Conservation (phyloP, 1,140 invertebrate genomes). For the Pseudomyrmex gracilis region DNA sequence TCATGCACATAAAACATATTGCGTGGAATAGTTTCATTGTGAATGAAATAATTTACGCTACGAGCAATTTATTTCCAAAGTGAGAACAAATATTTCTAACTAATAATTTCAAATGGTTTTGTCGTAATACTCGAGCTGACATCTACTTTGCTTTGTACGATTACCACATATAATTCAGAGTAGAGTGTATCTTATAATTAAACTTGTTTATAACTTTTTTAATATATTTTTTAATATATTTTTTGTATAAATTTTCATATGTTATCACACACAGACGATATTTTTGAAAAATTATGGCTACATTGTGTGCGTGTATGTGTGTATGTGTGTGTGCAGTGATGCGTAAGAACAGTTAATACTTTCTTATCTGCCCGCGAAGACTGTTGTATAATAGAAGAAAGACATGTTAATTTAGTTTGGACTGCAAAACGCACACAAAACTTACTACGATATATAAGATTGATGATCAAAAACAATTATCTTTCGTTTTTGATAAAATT, state of each 20-base stretch:
- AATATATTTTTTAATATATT: not conserved
- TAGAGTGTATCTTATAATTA: no score
- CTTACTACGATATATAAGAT: slow-evolving; percentile 18
- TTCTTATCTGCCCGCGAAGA: slow-evolving; percentile 2
- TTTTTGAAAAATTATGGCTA: not conserved
- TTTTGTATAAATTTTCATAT: not conserved
- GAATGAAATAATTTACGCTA: not conserved
- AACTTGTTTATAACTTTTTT: no score
- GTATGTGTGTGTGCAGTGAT: not conserved
- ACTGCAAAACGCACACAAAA: slow-evolving; percentile 28
- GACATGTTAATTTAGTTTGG: not conserved
- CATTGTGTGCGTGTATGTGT: no score
- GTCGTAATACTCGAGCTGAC: not conserved
- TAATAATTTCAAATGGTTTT: slow-evolving; percentile 24
- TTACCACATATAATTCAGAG: not conserved
- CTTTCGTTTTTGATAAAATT: slow-evolving; percentile 17
- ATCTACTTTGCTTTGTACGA: not conserved
- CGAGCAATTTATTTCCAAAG: slow-evolving; percentile 1
- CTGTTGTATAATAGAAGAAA: not conserved
- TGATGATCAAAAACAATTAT: slow-evolving; percentile 31
- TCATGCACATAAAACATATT: not conserved
- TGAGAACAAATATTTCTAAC: slow-evolving; percentile 16
- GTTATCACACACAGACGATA: not conserved
- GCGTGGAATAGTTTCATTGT: not conserved
- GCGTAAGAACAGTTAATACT: slow-evolving; percentile 12